Base-by-base conservation (phyloP, 2,113 vertebrate genomes). In the Zootoca vivipara region DNA sequence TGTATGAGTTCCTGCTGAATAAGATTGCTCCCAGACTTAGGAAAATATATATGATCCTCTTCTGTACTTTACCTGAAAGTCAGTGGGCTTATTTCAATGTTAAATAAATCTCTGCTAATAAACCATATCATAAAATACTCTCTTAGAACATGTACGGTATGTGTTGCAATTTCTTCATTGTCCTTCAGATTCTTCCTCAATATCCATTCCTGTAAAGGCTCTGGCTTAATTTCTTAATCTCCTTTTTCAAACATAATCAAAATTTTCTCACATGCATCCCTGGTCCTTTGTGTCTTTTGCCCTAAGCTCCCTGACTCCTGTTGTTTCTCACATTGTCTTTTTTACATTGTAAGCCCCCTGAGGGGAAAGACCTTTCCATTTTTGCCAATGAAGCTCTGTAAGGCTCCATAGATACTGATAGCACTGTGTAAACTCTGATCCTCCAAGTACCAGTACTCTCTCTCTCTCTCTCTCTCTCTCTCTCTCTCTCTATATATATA, bases 41-140 rank as follows among this genome's bases (percentile, higher is more conserved):
- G 33, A 0, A 40, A 3, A 7, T 82, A 89, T 86, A 82, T 89
- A 82, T 82, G 88, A 86, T 86, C 72, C 16, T 78, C 74, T 82
- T 82, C 62, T 75, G 40, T 2, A 62, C 85, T 79, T 42, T 0
- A n/a, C 0, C 8, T 75, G 13, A 16, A 24, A 82, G 74, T 24
- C 70, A 52, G 77, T 15, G 89, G 38, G 38, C 30, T 82, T 67
- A 1, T 46, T 10, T 62, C 87, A 1, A 16, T 1, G 75, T 42
- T 74, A 4, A 64, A 20, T 2, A 0, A 5, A 0, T 24, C 56
- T 24, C 40, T 67, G 0, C 46, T 86, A 40, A 85, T 70, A 15
- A 35, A 0, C 24, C 9, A 22, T 0, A 1, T 22, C 15, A 0
- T 62, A 33, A 42, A 88, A 75, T 83, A 28, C 79, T 42, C 69